Percentiles rank a stretch among this genome's conserved stretches.
These are phyloP conservation scores for Opisthograptis luteolata DNA, from an alignment of 2,888 invertebrate genomes.

Conservation along the genomic window DNA sequence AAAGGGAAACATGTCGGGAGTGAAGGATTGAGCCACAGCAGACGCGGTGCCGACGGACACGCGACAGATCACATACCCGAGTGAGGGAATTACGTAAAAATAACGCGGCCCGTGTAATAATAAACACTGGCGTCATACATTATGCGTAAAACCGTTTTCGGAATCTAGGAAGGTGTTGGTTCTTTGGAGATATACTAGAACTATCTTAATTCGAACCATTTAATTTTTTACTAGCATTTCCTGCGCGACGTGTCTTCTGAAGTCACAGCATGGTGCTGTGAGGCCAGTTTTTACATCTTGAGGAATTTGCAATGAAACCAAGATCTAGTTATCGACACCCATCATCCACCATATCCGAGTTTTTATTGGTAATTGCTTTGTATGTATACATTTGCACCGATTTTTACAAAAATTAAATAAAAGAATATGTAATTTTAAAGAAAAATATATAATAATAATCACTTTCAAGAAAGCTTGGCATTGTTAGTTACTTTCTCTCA, in stretches of 20 bases:
- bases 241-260: no score
- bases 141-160: conserved; percentile 12
- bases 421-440: no score
- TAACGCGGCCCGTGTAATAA: conserved; percentile 27
- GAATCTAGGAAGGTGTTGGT: conserved; percentile 1
- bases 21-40: conserved; percentile 22
- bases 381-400: no score
- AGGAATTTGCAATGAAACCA: no score
- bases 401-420: no score
- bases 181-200: not conserved
- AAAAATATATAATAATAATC: no score
- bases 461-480: no score
- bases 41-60: conserved; percentile 35
- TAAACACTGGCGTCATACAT: conserved; percentile 11
- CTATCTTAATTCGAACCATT: not conserved
- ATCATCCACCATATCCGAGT: no score
- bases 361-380: no score
- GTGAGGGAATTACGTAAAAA: conserved; percentile 35
- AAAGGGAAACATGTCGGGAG: not conserved
- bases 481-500: conserved; percentile 13
- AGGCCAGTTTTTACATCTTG: no score
- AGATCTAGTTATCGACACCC: no score
- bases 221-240: not conserved
- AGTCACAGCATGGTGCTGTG: no score
- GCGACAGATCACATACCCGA: conserved; percentile 36